Base-by-base conservation (phyloP, 1,140 invertebrate genomes). In the Drosophila dunni region DNA sequence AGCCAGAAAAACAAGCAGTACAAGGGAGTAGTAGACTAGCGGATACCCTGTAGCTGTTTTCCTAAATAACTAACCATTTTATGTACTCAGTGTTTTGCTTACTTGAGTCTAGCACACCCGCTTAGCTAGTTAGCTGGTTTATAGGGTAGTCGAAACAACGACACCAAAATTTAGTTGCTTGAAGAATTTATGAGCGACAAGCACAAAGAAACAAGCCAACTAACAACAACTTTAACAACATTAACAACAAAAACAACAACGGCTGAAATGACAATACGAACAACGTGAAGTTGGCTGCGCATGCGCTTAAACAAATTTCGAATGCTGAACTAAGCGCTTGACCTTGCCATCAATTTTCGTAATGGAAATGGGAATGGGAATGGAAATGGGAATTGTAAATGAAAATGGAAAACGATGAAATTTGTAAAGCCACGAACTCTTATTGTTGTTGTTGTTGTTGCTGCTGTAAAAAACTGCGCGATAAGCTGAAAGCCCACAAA, bases 321-420 rank as follows among this genome's bases (percentile, higher is more conserved):
- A 69, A 24, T 33, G 46, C n/a, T 81, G 82, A 85, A 81, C 80
- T 58, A 65, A 71, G n/a, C 70, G 78, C 71, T 86, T 88, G 84
- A 88, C 84, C 84, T 88, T 88, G 84, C 84, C 78, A 88, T 88
- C 80, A 81, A 84, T 88, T 89, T 77, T 78, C 72, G 74, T 83
- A 83, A 83, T 84, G 73, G 67, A 57, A 76, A 76, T 57, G 72
- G 50, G 13, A n/a, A 60, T 13, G 34, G 29, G 63, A 75, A 42
- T 68, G 42, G 50, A 62, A 76, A 76, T 57, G 75, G 40, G 17
- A 20, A 29, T 29, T 29, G 24, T 29, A 66, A 78, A 60, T 64
- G 48, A 24, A 71, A 76, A 63, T 60, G 58, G 67, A 78, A 77
- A 73, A 73, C 64, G 58, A 54, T 72, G 42, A 80, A 83, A 80